Percentiles rank a stretch among this genome's conserved stretches.
These are phyloP conservation scores for Equus przewalskii DNA, from an alignment of 2,113 vertebrate genomes.

Conservation along the genomic window DNA sequence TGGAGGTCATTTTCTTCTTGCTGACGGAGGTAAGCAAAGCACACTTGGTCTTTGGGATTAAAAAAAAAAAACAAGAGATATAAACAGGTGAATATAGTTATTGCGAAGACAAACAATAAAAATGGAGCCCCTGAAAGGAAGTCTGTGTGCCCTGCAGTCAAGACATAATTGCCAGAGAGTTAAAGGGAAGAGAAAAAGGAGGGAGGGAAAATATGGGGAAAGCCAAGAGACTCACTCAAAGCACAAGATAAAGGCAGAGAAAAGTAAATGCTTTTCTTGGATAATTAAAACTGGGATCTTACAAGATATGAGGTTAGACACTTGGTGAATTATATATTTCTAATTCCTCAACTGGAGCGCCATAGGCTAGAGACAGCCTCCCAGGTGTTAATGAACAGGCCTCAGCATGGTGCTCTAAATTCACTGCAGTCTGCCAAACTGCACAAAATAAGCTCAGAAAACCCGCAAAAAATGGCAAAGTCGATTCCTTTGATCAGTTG, in stretches of 20 bases:
- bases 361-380: constrained; percentile 70
- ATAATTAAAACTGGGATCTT: constrained; percentile 75
- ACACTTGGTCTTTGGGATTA: neutral
- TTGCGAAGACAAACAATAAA: constrained; percentile 76
- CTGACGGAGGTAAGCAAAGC: constrained; percentile 21
- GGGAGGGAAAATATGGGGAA: neutral
- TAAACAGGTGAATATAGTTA: constrained; percentile 74
- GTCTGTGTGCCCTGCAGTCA: constrained; percentile 62
- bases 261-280: constrained; percentile 55
- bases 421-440: constrained; percentile 76
- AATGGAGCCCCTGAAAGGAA: constrained; percentile 63
- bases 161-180: constrained; percentile 72
- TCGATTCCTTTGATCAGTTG: constrained; percentile 42
- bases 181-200: constrained; percentile 48
- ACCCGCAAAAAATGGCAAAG: neutral
- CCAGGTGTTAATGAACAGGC: constrained; percentile 84
- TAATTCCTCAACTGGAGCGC: constrained; percentile 78
- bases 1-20: neutral
- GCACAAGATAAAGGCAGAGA: constrained; percentile 53
- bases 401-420: constrained; percentile 74
- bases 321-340: constrained; percentile 70
- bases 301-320: constrained; percentile 73
- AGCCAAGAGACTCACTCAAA: constrained; percentile 7
- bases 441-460: constrained; percentile 73
- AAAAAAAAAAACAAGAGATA: constrained; percentile 6